A percentile compares a stretch with the other conserved stretches of the same genome.
Conservation (phyloP, 2,888 invertebrate species). For the Scaptomyza parva region DNA sequence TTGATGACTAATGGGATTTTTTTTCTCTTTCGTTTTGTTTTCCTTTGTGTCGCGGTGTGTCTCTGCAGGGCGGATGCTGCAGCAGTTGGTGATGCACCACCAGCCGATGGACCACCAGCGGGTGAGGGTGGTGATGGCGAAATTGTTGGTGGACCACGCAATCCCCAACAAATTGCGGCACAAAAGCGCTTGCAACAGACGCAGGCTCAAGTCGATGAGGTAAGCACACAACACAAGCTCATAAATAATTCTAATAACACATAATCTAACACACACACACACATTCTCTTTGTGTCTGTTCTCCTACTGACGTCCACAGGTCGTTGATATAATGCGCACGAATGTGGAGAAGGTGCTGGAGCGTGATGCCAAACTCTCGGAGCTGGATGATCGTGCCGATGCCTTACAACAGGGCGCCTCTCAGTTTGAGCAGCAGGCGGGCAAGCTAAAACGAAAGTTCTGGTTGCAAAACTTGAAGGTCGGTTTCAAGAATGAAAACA, state of each 20-base stretch:
- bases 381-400: conserved; percentile 97
- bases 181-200: conserved; percentile 93
- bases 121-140: conserved; percentile 89
- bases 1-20: conserved; percentile 31
- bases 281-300: neutral
- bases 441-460: conserved; percentile 97
- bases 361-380: conserved; percentile 97
- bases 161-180: conserved; percentile 93
- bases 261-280: neutral
- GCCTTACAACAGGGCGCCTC: conserved; percentile 97
- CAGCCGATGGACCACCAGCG: conserved; percentile 88
- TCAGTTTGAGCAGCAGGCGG: conserved; percentile 98
- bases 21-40: neutral
- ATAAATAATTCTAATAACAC: neutral
- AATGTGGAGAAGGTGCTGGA: conserved; percentile 98
- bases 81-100: conserved; percentile 83
- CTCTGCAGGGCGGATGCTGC: conserved; percentile 83
- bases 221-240: conserved; percentile 61
- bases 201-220: conserved; percentile 94
- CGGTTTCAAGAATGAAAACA: conserved; percentile 15
- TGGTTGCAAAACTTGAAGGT: conserved; percentile 99
- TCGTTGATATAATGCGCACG: conserved; percentile 97
- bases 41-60: neutral
- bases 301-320: conserved; percentile 83
- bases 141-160: conserved; percentile 93